Conservation (phyloP, 2,888 invertebrate genomes). For the Acrobasis repandana region DNA sequence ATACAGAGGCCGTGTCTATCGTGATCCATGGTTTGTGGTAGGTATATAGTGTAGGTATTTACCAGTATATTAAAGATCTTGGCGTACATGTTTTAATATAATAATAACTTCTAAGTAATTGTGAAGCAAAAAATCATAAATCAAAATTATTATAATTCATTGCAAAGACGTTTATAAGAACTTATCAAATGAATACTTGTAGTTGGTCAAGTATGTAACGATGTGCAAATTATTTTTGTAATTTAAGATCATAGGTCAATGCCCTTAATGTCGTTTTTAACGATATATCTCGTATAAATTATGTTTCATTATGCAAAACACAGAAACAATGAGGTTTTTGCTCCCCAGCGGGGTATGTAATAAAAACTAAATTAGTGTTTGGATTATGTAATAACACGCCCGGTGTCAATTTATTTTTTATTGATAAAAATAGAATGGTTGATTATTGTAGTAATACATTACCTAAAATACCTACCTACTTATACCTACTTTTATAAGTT, state of each 20-base stretch:
- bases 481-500: no score
- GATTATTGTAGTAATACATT: no score
- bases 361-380: constrained; percentile 13
- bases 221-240: constrained; percentile 7
- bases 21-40: no score
- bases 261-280: constrained; percentile 20
- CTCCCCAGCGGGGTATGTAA: constrained; percentile 2
- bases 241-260: constrained; percentile 15
- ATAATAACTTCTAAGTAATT: no score
- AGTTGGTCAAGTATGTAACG: not conserved
- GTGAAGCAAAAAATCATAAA: no score
- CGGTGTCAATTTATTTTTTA: constrained; percentile 1
- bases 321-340: constrained; percentile 12
- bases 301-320: constrained; percentile 15
- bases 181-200: not conserved
- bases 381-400: constrained; percentile 13
- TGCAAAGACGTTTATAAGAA: no score
- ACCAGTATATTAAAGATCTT: no score
- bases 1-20: no score
- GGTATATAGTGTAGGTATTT: no score
- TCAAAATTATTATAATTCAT: no score
- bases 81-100: no score
- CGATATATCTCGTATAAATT: not conserved
- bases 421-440: not conserved
- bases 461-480: no score